phyloP scores from a whole-genome alignment of 1,140 invertebrate species.

The Pseudomyrmex flavicornis region DNA sequence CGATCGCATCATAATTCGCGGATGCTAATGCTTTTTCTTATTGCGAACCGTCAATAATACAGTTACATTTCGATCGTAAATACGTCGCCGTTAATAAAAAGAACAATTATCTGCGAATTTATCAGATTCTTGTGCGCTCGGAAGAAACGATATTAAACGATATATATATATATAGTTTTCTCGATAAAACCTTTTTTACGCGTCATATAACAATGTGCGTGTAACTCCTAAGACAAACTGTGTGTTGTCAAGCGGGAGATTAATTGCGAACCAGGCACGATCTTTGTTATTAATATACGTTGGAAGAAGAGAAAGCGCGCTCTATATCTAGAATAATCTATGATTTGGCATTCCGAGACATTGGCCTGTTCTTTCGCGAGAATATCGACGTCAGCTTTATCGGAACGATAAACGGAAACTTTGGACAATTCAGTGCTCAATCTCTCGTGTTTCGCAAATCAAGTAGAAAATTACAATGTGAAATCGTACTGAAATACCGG shows the following conservation, averaged over 20 bases:
- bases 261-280: slow-evolving; percentile 22
- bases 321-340: slow-evolving; percentile 36
- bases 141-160: slow-evolving; percentile 4
- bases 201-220: not conserved
- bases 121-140: not conserved
- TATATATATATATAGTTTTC: not conserved
- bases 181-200: not conserved
- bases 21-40: slow-evolving; percentile 32
- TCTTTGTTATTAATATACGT: slow-evolving; percentile 35
- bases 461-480: slow-evolving; percentile 35
- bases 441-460: not conserved
- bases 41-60: not conserved
- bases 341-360: slow-evolving; percentile 29
- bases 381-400: slow-evolving; percentile 34
- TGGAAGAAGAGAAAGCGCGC: slow-evolving; percentile 16
- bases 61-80: slow-evolving; percentile 17
- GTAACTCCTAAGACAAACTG: slow-evolving; percentile 19
- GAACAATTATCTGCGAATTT: slow-evolving; percentile 19
- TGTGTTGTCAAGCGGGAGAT: slow-evolving; percentile 27
- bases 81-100: slow-evolving; percentile 13
- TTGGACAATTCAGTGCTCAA: slow-evolving; percentile 10
- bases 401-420: slow-evolving; percentile 38
- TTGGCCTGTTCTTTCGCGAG: not conserved
- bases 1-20: not conserved
- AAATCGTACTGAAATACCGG: not conserved